These are phyloP conservation scores for Anas georgica DNA, from an alignment of 2,797 vertebrate genomes.

Conservation along the genomic window DNA sequence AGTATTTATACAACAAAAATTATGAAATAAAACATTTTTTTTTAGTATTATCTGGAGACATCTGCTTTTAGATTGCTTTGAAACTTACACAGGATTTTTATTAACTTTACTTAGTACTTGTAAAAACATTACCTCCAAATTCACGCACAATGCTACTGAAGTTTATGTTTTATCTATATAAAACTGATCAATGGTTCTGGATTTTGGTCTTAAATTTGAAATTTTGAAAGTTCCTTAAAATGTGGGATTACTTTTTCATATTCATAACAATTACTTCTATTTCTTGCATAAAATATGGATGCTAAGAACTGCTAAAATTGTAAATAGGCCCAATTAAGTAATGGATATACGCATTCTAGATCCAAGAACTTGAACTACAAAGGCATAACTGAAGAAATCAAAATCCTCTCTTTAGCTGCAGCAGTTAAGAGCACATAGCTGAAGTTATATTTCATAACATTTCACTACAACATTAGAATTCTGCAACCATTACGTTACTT, in stretches of 20 bases:
- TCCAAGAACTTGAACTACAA: conserved; percentile 42
- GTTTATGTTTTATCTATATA: not conserved
- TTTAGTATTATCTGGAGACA: conserved; percentile 65
- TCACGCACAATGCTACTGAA: conserved; percentile 5
- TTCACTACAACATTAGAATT: conserved; percentile 65
- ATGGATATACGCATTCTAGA: conserved; percentile 40
- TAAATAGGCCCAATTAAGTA: conserved; percentile 45
- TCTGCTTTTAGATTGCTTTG: conserved; percentile 58
- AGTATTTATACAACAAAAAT: conserved; percentile 76
- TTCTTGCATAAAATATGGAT: conserved; percentile 6
- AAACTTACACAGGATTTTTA: conserved; percentile 59
- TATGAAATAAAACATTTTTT: conserved; percentile 67
- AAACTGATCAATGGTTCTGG: not conserved
- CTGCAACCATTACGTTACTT: conserved; percentile 68
- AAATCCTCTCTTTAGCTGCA: conserved; percentile 57
- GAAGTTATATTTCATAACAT: conserved; percentile 53
- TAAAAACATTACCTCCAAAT: conserved; percentile 44
- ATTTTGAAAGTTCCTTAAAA: conserved; percentile 29
- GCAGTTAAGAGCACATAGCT: conserved; percentile 57
- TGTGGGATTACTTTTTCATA: conserved; percentile 2
- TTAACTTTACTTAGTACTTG: conserved; percentile 35
- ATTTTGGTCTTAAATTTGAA: conserved; percentile 18
- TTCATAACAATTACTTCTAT: not conserved
- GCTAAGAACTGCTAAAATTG: conserved; percentile 6
- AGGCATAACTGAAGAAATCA: conserved; percentile 35